Conservation (phyloP, 1,140 invertebrate species). For the Calosoma granatense region DNA sequence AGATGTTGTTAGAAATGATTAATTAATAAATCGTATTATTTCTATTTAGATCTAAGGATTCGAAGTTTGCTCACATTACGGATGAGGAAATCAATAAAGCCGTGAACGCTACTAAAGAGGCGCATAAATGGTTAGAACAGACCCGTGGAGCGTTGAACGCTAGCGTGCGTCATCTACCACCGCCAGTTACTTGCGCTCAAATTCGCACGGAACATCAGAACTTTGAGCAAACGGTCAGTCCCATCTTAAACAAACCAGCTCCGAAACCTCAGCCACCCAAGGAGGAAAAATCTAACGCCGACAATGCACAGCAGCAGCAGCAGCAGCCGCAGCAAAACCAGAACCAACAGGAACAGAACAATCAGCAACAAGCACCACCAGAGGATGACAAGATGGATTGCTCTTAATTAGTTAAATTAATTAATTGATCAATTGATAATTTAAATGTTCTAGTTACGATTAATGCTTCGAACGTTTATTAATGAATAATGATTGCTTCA, state of each 20-base stretch:
- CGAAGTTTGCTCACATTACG: conserved; percentile 74
- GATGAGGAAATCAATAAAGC: conserved; percentile 70
- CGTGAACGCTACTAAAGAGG: conserved; percentile 42
- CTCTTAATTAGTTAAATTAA: conserved; percentile 13
- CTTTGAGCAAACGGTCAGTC: conserved; percentile 57
- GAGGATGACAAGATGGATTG: conserved; percentile 17
- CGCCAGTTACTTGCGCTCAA: conserved; percentile 63
- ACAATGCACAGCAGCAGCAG: conserved; percentile 13
- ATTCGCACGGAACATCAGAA: conserved; percentile 60
- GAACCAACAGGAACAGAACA: background rate
- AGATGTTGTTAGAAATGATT: conserved; percentile 2
- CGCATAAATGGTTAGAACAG: conserved; percentile 65
- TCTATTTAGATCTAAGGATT: conserved; percentile 48
- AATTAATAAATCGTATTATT: conserved; percentile 6
- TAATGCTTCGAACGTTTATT: background rate
- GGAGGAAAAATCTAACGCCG: conserved; percentile 35
- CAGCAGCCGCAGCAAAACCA: conserved; percentile 22
- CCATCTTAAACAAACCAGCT: conserved; percentile 77
- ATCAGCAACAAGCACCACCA: conserved; percentile 1
- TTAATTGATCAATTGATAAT: conserved; percentile 11
- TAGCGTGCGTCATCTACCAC: conserved; percentile 50
- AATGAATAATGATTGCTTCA: background rate
- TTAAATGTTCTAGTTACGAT: conserved; percentile 3
- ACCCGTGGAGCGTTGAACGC: conserved; percentile 49
- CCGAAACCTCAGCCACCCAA: conserved; percentile 53